Evolutionary conservation across 2,113 vertebrate genomes (phyloP).

Genomic region (Ifrita kowaldi): DNA sequence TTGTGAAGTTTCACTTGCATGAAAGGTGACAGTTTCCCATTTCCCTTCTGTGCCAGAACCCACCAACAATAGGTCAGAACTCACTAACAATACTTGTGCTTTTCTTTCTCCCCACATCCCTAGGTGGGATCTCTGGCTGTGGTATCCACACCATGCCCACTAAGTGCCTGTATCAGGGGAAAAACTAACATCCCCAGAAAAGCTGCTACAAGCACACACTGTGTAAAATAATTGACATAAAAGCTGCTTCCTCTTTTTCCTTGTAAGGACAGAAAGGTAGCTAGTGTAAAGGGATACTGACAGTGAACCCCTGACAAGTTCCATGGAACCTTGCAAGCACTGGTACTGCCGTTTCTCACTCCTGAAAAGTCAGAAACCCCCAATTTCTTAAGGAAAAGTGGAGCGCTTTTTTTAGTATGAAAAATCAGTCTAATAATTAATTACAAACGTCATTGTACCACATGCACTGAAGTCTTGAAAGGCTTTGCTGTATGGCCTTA

Average conservation of each 20-base stretch:
- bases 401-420: neutral
- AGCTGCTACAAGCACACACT: neutral
- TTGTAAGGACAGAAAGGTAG: neutral
- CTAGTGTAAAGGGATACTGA: neutral
- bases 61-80: neutral
- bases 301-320: neutral
- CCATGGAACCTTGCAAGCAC: fast-evolving
- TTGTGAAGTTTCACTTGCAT: neutral
- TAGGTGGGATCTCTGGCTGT: neutral
- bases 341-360: neutral
- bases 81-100: neutral
- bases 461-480: neutral
- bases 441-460: neutral
- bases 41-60: neutral
- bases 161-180: neutral
- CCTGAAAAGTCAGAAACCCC: neutral
- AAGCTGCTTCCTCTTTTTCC: neutral
- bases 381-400: neutral
- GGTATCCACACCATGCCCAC: neutral
- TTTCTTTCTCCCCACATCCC: neutral
- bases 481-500: neutral
- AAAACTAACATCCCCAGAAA: neutral
- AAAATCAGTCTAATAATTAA: neutral
- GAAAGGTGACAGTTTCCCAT: neutral
- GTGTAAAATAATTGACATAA: neutral